Base-by-base conservation (phyloP, 2,888 invertebrate genomes). In the Athalia rosae region DNA sequence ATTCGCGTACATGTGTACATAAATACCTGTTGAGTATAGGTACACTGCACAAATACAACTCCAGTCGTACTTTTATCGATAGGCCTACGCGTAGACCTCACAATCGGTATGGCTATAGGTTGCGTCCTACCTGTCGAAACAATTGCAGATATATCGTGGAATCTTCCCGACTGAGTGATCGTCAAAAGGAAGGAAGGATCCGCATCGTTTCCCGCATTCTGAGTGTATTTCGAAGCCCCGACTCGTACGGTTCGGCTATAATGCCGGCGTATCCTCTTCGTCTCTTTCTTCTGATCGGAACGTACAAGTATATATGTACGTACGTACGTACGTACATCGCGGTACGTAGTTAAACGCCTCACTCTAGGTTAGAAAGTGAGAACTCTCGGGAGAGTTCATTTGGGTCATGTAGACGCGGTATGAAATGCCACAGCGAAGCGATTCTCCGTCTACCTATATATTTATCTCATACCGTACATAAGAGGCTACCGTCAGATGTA, bases 81-180 rank as follows among this genome's bases (percentile, higher is more conserved):
- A 15, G 45, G 45, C 47, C 47, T 28, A n/a, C 11, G 7, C 3
- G 63, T 15, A 15, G 5, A 11, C 9, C 62, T n/a, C 13, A 13
- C n/a, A 13, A 43, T 43, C 62, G n/a, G 47, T 7, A 47, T 45
- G 15, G 64, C 47, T 7, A 47, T 45, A 15, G 64, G 13, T 64
- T 11, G 9, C 4, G 47, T 7, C 28, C 1, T 28, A 28, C 28
- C 28, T 28, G 28, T 64, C 47, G 7, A 67, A 67, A 67, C 67
- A 67, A 67, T 67, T 50, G 71, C 45, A 47, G 15, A 71, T n/a
- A 43, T 71, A 58, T 71, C 71, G 71, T 45, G n/a, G 41, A 58
- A 71, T 71, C 71, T 71, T 71, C 71, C 71, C 71, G 71, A 71
- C 71, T 43, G 71, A 71, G 71, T 71, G 71, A 71, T 71, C 71